Evolutionary conservation across 1,140 invertebrate species (phyloP).

Genomic region (Zaprionus kolodkinae): DNA sequence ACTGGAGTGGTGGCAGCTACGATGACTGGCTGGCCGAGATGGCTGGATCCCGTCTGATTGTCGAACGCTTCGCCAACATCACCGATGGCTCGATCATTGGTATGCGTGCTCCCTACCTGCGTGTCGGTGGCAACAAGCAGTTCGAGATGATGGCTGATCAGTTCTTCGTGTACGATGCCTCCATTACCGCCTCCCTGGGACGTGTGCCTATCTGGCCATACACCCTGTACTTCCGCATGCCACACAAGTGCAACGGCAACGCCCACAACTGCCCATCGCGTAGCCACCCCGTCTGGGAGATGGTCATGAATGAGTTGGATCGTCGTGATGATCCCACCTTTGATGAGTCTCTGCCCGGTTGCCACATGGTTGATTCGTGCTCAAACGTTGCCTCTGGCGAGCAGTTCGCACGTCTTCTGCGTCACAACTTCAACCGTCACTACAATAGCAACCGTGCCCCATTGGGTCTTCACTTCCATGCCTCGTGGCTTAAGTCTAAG

Average conservation of each 20-base stretch:
- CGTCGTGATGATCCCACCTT: conserved; percentile 95
- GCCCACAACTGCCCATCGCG: conserved; percentile 95
- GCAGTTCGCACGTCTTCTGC: conserved; percentile 93
- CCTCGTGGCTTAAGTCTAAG: conserved; percentile 97
- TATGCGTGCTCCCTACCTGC: conserved; percentile 94
- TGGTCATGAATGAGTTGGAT: conserved; percentile 97
- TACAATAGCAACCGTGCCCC: conserved; percentile 96
- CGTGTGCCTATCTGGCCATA: conserved; percentile 97
- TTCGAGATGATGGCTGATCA: conserved; percentile 98
- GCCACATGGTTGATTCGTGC: conserved; percentile 97
- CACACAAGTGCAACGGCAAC: conserved; percentile 97
- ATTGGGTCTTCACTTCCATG: conserved; percentile 97
- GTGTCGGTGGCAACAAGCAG: conserved; percentile 97
- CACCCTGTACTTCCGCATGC: conserved; percentile 97
- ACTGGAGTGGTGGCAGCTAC: conserved; percentile 94
- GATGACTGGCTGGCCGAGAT: conserved; percentile 98
- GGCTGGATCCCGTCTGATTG: conserved; percentile 94
- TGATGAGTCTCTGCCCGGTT: conserved; percentile 95
- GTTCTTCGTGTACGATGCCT: conserved; percentile 97
- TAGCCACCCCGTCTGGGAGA: conserved; percentile 97
- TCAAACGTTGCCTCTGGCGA: conserved; percentile 95
- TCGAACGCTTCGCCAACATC: conserved; percentile 95
- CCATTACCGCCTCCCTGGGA: conserved; percentile 94
- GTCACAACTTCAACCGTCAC: conserved; percentile 97
- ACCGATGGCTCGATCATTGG: conserved; percentile 95